Base-by-base conservation (phyloP, 2,113 vertebrate genomes). In the Beaufortia kweichowensis region DNA sequence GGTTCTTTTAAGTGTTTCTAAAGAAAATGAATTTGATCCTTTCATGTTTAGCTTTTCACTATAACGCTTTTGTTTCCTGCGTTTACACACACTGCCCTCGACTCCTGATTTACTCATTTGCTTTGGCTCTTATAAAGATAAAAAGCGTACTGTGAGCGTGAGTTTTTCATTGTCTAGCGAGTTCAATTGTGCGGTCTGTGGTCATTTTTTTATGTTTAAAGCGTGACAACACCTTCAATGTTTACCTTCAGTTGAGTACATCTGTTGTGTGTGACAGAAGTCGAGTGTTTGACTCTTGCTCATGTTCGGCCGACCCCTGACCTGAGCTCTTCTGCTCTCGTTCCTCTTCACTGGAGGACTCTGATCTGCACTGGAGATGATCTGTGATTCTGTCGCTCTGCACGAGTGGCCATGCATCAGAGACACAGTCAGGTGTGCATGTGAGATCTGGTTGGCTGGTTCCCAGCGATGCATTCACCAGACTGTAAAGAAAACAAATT, bases 391-490 rank as follows among this genome's bases (percentile, higher is more conserved):
- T 91, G 3, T 83, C 80, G 46, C 79, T 89, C 84, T 86, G 90
- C 86, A 93, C 91, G 72, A 94, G 91, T 10, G 92, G 93, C 90
- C 90, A 93, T 71, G 80, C 91, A 31, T 94, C 93, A 0, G 88
- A 90, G 55, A 76, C 0, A 2, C 90, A 88, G 24, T 82, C 89
- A 0, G 92, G 82, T 66, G 86, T 87, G 70, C 89, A 88, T 76
- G 88, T 90, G n/a, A 91, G 86, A 85, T 92, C 90, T 8, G 86
- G n/a, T 1, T 89, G 89, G 78, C 88, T 74, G 62, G 88, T 84
- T 72, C 93, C 92, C 57, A 89, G 91, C 1, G 85, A 83, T 2
- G 86, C 85, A 84, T 90, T 83, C 12, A 79, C 24, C 39, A 85
- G 82, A 79, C 91, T 92, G n/a, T 23, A 46, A 12, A 76, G 31